A percentile compares a stretch with the other conserved stretches of the same genome.
These are phyloP conservation scores for Scolopax mira DNA, from an alignment of 2,113 vertebrate genomes.

Conservation along the genomic window DNA sequence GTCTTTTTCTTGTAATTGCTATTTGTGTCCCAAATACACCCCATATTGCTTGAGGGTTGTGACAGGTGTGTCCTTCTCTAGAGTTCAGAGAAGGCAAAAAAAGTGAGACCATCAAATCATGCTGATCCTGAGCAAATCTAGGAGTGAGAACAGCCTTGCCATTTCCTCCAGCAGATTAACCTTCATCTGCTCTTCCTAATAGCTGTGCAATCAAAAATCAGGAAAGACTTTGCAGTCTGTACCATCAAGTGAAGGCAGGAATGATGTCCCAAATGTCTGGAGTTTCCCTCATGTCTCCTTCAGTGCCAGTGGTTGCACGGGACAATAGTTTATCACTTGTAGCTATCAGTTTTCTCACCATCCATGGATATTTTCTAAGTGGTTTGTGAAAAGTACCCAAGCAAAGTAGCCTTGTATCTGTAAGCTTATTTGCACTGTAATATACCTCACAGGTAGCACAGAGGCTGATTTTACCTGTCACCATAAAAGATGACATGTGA, in stretches of 20 bases:
- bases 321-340: neutral
- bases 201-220: neutral
- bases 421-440: neutral
- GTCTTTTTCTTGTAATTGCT: neutral
- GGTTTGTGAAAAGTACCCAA: neutral
- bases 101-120: neutral
- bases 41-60: neutral
- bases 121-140: neutral
- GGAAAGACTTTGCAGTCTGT: neutral
- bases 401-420: neutral
- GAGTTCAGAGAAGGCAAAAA: neutral
- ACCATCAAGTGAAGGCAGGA: neutral
- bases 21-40: neutral
- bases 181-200: neutral
- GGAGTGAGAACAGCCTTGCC: neutral
- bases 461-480: neutral
- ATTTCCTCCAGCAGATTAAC: neutral
- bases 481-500: neutral
- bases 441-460: neutral
- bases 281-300: neutral
- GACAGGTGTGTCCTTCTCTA: neutral
- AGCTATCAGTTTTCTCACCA: neutral
- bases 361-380: neutral
- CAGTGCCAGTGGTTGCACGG: neutral
- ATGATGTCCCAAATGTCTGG: neutral